phyloP scores from a whole-genome alignment of 2,888 invertebrate genomes.

The Conistra vaccinii region DNA sequence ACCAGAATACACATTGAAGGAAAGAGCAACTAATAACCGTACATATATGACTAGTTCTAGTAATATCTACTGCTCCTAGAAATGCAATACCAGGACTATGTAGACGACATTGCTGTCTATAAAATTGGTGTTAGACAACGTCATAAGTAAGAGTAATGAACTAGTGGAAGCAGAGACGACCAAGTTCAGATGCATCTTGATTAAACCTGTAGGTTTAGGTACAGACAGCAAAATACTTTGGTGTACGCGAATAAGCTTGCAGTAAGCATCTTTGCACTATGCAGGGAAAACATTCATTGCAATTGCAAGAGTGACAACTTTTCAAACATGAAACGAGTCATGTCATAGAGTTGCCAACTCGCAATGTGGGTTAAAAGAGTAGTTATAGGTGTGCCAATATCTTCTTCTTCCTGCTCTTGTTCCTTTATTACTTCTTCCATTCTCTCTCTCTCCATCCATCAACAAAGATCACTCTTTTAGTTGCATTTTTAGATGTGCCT shows the following conservation, averaged over 20 bases:
- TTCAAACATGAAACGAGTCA: not conserved
- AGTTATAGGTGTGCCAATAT: not conserved
- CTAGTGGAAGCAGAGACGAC: not conserved
- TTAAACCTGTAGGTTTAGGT: constrained; percentile 35
- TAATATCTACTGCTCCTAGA: not conserved
- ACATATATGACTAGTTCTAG: not conserved
- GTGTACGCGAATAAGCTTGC: not conserved
- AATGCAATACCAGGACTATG: not conserved
- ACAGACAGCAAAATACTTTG: not conserved
- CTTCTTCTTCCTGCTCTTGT: not conserved
- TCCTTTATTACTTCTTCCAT: not conserved
- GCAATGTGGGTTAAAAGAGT: not conserved
- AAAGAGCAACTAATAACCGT: not conserved
- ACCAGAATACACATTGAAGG: not conserved
- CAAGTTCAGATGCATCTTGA: constrained; percentile 42
- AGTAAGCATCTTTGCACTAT: not conserved
- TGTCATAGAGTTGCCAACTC: not conserved
- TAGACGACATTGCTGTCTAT: constrained; percentile 2
- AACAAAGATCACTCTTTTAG: not conserved
- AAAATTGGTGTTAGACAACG: constrained; percentile 24
- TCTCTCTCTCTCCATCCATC: not conserved
- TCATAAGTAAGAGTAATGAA: constrained; percentile 26
- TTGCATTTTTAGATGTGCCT: not conserved
- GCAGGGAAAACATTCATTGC: not conserved
- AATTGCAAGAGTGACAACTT: not conserved